Conservation (phyloP, 2,888 invertebrate genomes). For the Elmis aenea region DNA sequence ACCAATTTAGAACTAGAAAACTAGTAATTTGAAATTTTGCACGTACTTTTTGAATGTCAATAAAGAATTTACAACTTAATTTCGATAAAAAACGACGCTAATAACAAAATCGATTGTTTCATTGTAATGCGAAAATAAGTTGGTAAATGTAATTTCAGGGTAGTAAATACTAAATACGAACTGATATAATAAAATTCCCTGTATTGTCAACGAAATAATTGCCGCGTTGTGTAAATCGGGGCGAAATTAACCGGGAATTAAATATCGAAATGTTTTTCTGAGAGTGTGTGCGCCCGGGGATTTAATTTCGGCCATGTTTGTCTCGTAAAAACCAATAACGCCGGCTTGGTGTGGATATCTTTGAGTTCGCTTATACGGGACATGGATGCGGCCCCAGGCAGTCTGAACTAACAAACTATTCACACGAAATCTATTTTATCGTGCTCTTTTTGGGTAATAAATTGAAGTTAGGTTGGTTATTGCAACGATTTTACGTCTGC, state of each 20-base stretch:
- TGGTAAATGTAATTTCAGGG: too few relatives aligned
- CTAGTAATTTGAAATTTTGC: too few relatives aligned
- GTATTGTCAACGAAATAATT: constrained; percentile 18
- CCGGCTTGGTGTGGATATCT: constrained; percentile 25
- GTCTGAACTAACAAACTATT: constrained; percentile 33
- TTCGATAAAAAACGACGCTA: too few relatives aligned
- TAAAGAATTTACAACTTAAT: too few relatives aligned
- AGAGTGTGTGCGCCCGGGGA: constrained; percentile 43
- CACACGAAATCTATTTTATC: constrained; percentile 41
- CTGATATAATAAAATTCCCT: too few relatives aligned
- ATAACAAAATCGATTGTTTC: too few relatives aligned
- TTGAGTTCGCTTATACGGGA: constrained; percentile 26
- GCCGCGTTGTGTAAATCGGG: constrained; percentile 31
- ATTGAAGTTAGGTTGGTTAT: constrained; percentile 37
- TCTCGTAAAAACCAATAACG: constrained; percentile 49
- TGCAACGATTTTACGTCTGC: constrained; percentile 30
- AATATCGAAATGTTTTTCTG: constrained; percentile 48
- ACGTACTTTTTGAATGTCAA: too few relatives aligned
- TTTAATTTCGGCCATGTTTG: constrained; percentile 48
- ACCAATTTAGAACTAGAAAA: too few relatives aligned
- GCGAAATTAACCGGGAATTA: constrained; percentile 45
- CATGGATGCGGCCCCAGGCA: constrained; percentile 23
- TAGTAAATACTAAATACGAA: too few relatives aligned
- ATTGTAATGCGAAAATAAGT: too few relatives aligned
- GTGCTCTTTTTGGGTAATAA: constrained; percentile 36